Evolutionary conservation across 2,888 invertebrate species (phyloP).

Genomic region (Cantharis rustica): DNA sequence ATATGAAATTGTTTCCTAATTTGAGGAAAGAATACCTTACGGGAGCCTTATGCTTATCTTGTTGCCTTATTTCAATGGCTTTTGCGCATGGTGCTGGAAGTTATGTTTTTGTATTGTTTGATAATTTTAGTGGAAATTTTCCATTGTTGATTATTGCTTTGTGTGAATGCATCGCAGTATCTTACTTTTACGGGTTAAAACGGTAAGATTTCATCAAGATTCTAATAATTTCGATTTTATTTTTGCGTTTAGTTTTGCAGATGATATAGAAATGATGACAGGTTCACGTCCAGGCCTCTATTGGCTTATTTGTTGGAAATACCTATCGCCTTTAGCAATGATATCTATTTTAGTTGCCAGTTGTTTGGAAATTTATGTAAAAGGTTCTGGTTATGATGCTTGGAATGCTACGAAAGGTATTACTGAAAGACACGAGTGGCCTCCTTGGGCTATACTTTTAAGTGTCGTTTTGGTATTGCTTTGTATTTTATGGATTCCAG

Average conservation of each 20-base stretch:
- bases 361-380: conserved; percentile 76
- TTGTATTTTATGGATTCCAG: conserved; percentile 88
- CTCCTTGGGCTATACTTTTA: conserved; percentile 79
- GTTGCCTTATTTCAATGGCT: conserved; percentile 84
- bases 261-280: conserved; percentile 95
- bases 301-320: conserved; percentile 96
- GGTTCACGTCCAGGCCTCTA: conserved; percentile 85
- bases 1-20: conserved; percentile 92
- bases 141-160: conserved; percentile 91
- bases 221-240: not conserved
- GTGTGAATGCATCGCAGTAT: conserved; percentile 88
- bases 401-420: conserved; percentile 77
- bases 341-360: conserved; percentile 83
- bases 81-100: conserved; percentile 94
- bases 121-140: conserved; percentile 93
- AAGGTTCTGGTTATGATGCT: conserved; percentile 84
- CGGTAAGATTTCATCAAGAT: conserved; percentile 61
- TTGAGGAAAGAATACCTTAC: conserved; percentile 87
- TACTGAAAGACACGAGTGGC: conserved; percentile 83
- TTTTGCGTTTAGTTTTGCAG: conserved; percentile 73
- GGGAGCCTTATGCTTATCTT: conserved; percentile 77
- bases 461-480: conserved; percentile 76
- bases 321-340: conserved; percentile 89
- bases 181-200: conserved; percentile 92
- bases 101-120: conserved; percentile 91